Evolutionary conservation across 2,888 invertebrate genomes (phyloP).

Genomic region (Myathropa florea): DNA sequence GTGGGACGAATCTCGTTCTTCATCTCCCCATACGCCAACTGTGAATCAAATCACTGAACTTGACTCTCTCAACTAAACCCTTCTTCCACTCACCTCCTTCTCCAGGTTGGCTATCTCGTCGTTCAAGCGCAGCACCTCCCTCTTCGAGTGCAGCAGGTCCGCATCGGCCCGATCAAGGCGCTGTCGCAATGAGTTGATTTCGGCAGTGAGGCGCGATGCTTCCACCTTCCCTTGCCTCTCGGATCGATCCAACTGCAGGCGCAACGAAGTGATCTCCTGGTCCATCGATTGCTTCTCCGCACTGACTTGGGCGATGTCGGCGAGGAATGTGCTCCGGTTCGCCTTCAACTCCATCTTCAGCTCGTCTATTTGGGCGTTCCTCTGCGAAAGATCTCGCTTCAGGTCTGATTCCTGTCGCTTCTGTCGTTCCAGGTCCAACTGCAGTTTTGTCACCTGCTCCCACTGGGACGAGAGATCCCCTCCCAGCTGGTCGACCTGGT

Average conservation of each 20-base stretch:
- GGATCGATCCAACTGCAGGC: constrained; percentile 86
- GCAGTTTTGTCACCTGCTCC: constrained; percentile 89
- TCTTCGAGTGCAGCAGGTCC: constrained; percentile 89
- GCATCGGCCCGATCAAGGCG: constrained; percentile 89
- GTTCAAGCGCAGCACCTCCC: constrained; percentile 89
- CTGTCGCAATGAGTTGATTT: constrained; percentile 87
- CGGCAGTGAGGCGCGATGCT: constrained; percentile 87
- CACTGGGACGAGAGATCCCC: constrained; percentile 90
- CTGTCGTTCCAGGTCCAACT: constrained; percentile 90
- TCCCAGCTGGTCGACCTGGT: constrained; percentile 89
- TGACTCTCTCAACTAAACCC: constrained; percentile 22
- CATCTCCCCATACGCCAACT: constrained; percentile 84
- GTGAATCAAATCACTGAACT: constrained; percentile 53
- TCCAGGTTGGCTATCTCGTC: constrained; percentile 90
- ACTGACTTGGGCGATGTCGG: constrained; percentile 88
- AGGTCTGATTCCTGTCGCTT: constrained; percentile 88
- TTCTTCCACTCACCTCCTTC: constrained; percentile 85
- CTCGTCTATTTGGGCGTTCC: constrained; percentile 88
- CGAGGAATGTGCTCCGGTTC: constrained; percentile 86
- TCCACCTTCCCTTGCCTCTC: constrained; percentile 90
- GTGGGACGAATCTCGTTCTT: constrained; percentile 83
- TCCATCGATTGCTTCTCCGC: constrained; percentile 90
- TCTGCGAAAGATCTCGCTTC: constrained; percentile 89
- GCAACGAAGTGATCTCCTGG: constrained; percentile 88
- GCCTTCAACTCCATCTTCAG: constrained; percentile 89